phyloP scores from a whole-genome alignment of 1,140 invertebrate genomes.

The Drosophila subobscura region DNA sequence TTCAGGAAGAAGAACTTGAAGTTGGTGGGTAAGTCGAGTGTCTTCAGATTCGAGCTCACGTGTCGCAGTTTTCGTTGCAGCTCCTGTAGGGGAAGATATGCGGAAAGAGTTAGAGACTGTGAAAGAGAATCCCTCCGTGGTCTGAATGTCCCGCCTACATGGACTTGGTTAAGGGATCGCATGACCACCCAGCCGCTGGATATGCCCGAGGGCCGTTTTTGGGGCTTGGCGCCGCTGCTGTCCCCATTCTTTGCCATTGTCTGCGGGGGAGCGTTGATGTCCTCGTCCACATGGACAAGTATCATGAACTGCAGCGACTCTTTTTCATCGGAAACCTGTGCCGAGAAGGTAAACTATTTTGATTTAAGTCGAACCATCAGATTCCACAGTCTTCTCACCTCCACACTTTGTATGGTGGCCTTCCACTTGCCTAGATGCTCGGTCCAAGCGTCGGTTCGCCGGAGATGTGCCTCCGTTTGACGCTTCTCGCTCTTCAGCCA shows the following conservation, averaged over 20 bases:
- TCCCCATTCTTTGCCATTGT: slow-evolving; percentile 43
- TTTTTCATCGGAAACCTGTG: slow-evolving; percentile 89
- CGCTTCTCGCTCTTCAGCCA: slow-evolving; percentile 90
- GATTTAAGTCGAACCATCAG: background rate
- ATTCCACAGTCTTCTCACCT: slow-evolving; percentile 84
- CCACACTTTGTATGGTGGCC: slow-evolving; percentile 91
- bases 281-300: slow-evolving; percentile 90
- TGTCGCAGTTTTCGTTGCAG: slow-evolving; percentile 93
- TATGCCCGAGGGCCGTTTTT: slow-evolving; percentile 87
- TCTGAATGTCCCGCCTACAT: slow-evolving; percentile 76
- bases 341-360: background rate
- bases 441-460: slow-evolving; percentile 94
- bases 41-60: slow-evolving; percentile 91
- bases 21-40: slow-evolving; percentile 91
- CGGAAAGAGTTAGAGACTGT: background rate
- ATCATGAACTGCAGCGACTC: slow-evolving; percentile 92
- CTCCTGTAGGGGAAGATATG: slow-evolving; percentile 85
- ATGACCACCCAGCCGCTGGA: slow-evolving; percentile 93
- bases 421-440: slow-evolving; percentile 94
- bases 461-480: slow-evolving; percentile 91
- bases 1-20: slow-evolving; percentile 92
- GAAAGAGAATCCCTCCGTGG: slow-evolving; percentile 3
- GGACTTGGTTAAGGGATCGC: slow-evolving; percentile 91
- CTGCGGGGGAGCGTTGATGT: slow-evolving; percentile 79
- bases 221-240: slow-evolving; percentile 30